phyloP scores from a whole-genome alignment of 2,113 vertebrate genomes.

The Copsychus sechellarum region DNA sequence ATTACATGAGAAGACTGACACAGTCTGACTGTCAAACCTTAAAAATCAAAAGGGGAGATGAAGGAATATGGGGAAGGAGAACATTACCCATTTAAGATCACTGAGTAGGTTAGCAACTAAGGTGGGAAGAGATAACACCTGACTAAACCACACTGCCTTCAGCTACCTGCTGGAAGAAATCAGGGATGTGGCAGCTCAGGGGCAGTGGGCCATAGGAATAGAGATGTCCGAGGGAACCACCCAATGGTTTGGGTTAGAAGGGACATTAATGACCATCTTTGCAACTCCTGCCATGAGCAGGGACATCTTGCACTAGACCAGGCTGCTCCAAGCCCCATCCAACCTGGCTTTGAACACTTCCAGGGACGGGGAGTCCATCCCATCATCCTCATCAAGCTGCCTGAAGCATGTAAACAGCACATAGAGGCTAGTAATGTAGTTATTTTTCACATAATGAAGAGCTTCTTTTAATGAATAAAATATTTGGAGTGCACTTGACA shows the following conservation, averaged over 20 bases:
- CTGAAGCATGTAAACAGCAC: neutral
- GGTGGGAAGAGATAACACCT: accelerated
- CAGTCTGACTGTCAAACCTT: neutral
- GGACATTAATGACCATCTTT: neutral
- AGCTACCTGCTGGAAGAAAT: neutral
- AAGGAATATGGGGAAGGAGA: neutral
- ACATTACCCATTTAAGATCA: neutral
- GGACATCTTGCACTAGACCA: neutral
- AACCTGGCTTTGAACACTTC: neutral
- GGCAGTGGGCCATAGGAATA: accelerated
- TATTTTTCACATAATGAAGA: neutral
- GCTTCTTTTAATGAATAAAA: slow-evolving; percentile 18
- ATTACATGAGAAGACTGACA: neutral
- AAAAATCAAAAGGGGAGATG: neutral
- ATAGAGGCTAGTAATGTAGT: neutral
- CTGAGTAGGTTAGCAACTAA: neutral
- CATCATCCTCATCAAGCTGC: neutral
- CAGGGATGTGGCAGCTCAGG: neutral
- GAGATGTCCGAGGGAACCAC: neutral
- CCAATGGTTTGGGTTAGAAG: neutral
- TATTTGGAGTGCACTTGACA: slow-evolving; percentile 19
- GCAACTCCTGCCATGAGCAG: neutral
- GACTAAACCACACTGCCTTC: neutral
- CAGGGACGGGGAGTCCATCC: neutral
- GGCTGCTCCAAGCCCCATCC: neutral